Percentiles rank a stretch among this genome's conserved stretches.
Evolutionary conservation across 1,140 invertebrate genomes (phyloP).

Genomic region (Achroia grisella): DNA sequence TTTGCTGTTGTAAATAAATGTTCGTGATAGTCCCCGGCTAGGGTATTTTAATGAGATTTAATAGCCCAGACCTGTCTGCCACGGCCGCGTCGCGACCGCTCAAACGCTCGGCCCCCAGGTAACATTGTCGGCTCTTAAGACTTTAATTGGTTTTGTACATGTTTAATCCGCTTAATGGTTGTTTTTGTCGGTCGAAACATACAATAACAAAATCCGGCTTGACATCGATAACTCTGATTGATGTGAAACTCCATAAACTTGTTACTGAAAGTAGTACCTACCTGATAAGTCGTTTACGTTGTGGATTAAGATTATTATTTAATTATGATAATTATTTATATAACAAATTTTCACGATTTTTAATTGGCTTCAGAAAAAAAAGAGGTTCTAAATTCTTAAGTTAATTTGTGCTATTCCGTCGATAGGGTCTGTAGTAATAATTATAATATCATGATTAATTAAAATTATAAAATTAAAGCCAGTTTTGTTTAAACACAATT

Average conservation of each 20-base stretch:
- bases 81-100: conserved; percentile 2
- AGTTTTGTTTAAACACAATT: too few species aligned
- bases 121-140: conserved; percentile 39
- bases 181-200: conserved; percentile 34
- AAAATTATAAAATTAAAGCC: too few species aligned
- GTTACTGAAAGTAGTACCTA: conserved; percentile 17
- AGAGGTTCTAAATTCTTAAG: not conserved
- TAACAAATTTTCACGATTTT: too few species aligned
- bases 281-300: conserved; percentile 18
- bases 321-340: not conserved
- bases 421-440: too few species aligned
- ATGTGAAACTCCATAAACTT: conserved; percentile 29
- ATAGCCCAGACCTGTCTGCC: conserved; percentile 26
- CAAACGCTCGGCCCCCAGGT: conserved; percentile 14
- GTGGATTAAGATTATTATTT: conserved; percentile 9
- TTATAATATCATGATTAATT: too few species aligned
- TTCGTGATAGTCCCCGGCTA: conserved; percentile 39
- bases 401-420: too few species aligned
- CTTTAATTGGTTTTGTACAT: conserved; percentile 54
- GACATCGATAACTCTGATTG: conserved; percentile 34
- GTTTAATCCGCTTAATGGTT: conserved; percentile 48
- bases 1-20: conserved; percentile 33
- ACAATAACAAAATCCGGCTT: conserved; percentile 36
- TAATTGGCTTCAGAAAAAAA: too few species aligned
- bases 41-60: conserved; percentile 54